These are phyloP conservation scores for Pterostichus niger DNA, from an alignment of 2,888 invertebrate species.

Conservation along the genomic window DNA sequence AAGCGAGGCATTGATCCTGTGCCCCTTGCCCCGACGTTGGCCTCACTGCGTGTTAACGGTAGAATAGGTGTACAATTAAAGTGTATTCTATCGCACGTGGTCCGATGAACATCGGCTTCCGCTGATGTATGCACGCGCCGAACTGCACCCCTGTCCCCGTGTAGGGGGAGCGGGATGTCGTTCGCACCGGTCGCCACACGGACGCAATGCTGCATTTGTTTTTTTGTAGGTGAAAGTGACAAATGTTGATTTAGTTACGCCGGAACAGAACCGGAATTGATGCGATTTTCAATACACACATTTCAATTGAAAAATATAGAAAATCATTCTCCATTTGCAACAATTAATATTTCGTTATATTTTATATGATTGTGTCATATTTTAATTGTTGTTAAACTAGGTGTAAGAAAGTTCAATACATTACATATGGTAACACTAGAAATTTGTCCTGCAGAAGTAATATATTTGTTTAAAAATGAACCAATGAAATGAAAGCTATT, in stretches of 20 bases:
- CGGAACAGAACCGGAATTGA: conserved; percentile 32
- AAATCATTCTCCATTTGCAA: no score
- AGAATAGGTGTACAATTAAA: conserved; percentile 73
- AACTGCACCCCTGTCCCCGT: background rate
- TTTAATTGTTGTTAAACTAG: no score
- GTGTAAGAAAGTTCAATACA: no score
- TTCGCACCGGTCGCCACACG: conserved; percentile 25
- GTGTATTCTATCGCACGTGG: conserved; percentile 72
- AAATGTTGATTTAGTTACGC: conserved; percentile 52
- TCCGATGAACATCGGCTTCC: conserved; percentile 69
- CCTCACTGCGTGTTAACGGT: conserved; percentile 68
- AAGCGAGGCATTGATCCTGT: conserved; percentile 61
- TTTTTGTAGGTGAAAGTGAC: conserved; percentile 44
- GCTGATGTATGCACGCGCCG: conserved; percentile 69
- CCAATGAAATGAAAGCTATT: no score
- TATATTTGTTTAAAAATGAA: no score
- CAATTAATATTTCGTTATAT: no score
- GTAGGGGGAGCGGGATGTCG: conserved; percentile 7
- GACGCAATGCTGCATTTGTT: conserved; percentile 39
- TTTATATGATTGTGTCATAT: no score
- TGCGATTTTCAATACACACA: background rate
- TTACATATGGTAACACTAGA: no score
- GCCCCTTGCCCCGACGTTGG: background rate
- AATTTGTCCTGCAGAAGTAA: no score
- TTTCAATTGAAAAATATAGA: background rate